Conservation (phyloP, 2,113 vertebrate genomes). For the Rynchops niger region DNA sequence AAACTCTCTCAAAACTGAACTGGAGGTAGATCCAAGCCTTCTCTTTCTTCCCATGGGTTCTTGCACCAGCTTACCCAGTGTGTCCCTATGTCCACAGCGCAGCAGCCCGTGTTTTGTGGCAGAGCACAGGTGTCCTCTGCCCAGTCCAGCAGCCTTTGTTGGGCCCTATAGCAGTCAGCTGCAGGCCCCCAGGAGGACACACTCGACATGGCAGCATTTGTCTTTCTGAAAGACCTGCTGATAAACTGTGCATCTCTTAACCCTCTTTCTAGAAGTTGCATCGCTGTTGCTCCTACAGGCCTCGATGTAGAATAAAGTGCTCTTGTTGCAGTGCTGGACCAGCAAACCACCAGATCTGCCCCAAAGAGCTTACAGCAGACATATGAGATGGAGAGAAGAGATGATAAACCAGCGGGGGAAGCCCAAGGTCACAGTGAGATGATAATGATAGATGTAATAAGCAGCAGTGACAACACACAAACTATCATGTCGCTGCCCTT, state of each 20-base stretch:
- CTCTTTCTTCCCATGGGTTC: neutral
- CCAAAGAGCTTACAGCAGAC: neutral
- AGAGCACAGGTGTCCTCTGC: neutral
- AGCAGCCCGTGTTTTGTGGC: neutral
- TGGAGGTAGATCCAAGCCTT: neutral
- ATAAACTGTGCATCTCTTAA: neutral
- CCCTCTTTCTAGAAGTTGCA: neutral
- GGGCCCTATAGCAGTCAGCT: neutral
- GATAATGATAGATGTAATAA: conserved; percentile 28
- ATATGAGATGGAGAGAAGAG: neutral
- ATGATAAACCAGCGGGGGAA: neutral
- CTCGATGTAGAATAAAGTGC: neutral
- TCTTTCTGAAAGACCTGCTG: neutral
- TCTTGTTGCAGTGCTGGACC: neutral
- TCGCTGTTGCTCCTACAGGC: neutral
- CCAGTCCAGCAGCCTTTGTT: neutral
- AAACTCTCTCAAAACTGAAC: neutral
- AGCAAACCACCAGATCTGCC: neutral
- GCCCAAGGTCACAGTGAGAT: neutral
- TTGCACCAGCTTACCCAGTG: rapidly evolving
- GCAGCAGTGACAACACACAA: conserved; percentile 30
- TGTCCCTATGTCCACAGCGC: rapidly evolving
- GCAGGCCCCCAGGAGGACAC: rapidly evolving
- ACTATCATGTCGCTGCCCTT: neutral
- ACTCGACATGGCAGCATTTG: rapidly evolving